Percentiles rank a stretch among this genome's conserved stretches.
phyloP scores from a whole-genome alignment of 2,113 vertebrate genomes.

The Fregata magnificens region DNA sequence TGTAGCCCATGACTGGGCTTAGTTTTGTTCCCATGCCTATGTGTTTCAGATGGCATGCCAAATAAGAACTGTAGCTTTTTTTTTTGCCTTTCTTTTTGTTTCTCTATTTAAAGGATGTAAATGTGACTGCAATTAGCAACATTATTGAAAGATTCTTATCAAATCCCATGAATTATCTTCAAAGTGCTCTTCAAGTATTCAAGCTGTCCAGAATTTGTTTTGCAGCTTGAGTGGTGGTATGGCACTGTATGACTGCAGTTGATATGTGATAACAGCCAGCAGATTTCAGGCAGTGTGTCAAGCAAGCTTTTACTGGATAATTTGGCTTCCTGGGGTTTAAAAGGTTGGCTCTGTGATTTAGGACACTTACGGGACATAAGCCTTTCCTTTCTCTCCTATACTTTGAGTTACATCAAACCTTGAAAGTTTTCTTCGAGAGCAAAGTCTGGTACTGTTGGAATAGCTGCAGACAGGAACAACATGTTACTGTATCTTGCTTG shows the following conservation, averaged over 20 bases:
- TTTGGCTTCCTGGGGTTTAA: not conserved
- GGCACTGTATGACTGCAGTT: not conserved
- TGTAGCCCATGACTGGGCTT: fast-evolving
- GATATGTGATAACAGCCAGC: not conserved
- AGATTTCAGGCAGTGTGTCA: not conserved
- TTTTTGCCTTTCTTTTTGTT: not conserved
- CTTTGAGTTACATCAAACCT: not conserved
- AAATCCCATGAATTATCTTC: not conserved
- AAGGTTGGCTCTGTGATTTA: not conserved
- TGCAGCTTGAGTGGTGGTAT: not conserved
- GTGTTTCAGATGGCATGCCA: not conserved
- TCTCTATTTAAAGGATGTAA: not conserved
- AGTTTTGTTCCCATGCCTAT: not conserved
- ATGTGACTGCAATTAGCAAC: not conserved
- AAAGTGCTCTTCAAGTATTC: not conserved
- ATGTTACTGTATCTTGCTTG: not conserved
- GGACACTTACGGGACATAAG: not conserved
- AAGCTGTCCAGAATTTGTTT: not conserved
- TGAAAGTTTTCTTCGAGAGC: not conserved
- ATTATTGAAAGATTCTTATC: not conserved
- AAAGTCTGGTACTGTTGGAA: not conserved
- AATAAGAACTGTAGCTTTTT: not conserved
- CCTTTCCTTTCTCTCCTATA: not conserved
- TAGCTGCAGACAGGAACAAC: not conserved
- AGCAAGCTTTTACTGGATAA: not conserved